phyloP scores from a whole-genome alignment of 92 coral and sea anemone genomes.

The Bergia sp. region DNA sequence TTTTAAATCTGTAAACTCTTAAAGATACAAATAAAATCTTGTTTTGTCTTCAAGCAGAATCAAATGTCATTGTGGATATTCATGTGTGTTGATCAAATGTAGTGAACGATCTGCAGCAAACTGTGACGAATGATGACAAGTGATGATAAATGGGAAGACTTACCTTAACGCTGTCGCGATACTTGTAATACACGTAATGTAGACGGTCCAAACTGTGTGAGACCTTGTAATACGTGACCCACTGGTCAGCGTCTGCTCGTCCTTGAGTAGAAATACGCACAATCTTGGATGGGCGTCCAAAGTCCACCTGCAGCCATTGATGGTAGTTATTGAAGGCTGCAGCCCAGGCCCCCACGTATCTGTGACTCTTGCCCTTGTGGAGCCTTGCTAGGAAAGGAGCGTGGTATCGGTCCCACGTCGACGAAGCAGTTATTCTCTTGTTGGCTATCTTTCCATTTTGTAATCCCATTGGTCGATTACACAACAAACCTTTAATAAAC shows the following conservation, averaged over 20 bases:
- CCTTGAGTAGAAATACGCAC: constrained; percentile 43
- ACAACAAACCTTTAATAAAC: constrained; percentile 9
- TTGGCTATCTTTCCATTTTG: constrained; percentile 35
- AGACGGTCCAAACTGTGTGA: constrained; percentile 38
- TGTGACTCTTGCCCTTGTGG: constrained; percentile 22
- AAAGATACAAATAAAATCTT: no score
- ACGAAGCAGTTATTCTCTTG: constrained; percentile 36
- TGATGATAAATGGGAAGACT: not conserved
- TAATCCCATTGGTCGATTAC: constrained; percentile 42
- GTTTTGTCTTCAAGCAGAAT: not conserved
- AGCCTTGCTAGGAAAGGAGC: constrained; percentile 53
- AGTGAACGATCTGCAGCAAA: not conserved
- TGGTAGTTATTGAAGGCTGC: constrained; percentile 33
- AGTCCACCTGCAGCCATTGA: constrained; percentile 40
- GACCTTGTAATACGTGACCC: constrained; percentile 41
- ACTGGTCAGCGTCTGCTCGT: constrained; percentile 43
- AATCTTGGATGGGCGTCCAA: constrained; percentile 45
- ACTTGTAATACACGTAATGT: constrained; percentile 26
- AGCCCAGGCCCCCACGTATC: constrained; percentile 50
- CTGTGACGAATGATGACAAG: not conserved
- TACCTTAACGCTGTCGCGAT: constrained; percentile 15
- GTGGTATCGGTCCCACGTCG: constrained; percentile 24
- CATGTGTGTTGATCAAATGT: not conserved
- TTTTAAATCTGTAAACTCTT: not conserved
- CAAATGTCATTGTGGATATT: not conserved